Evolutionary conservation across 2,888 invertebrate genomes (phyloP).

Genomic region (Idaea dimidiata): DNA sequence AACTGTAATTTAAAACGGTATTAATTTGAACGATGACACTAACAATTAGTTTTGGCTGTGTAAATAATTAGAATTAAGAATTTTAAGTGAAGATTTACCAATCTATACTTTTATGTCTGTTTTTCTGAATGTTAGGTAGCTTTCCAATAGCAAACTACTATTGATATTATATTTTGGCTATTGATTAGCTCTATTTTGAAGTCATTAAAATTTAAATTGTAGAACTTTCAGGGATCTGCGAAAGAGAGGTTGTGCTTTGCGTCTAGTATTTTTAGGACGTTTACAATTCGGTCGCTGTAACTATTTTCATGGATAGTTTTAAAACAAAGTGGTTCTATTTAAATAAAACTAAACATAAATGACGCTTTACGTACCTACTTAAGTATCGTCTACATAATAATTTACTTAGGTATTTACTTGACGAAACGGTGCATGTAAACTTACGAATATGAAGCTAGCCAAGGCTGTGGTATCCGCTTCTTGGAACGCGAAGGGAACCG

Average conservation of each 20-base stretch:
- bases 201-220: too few species aligned
- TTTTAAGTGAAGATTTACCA: conserved; percentile 20
- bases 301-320: too few species aligned
- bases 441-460: conserved; percentile 21
- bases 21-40: conserved; percentile 35
- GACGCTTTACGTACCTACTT: neutral
- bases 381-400: too few species aligned
- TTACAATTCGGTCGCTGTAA: too few species aligned
- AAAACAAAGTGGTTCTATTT: conserved; percentile 6
- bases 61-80: conserved; percentile 26
- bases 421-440: neutral
- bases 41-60: conserved; percentile 22
- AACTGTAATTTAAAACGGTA: conserved; percentile 36
- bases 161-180: too few species aligned
- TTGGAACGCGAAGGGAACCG: conserved; percentile 47
- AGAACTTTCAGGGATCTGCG: too few species aligned
- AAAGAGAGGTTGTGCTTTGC: too few species aligned
- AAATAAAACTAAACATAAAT: neutral
- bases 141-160: too few species aligned
- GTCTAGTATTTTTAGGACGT: too few species aligned
- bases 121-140: too few species aligned
- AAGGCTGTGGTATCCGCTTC: conserved; percentile 39
- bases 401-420: neutral
- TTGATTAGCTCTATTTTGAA: too few species aligned
- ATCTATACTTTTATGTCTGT: too few species aligned